Evolutionary conservation across 2,797 vertebrate genomes (phyloP).

Genomic region (Mus minutoides): DNA sequence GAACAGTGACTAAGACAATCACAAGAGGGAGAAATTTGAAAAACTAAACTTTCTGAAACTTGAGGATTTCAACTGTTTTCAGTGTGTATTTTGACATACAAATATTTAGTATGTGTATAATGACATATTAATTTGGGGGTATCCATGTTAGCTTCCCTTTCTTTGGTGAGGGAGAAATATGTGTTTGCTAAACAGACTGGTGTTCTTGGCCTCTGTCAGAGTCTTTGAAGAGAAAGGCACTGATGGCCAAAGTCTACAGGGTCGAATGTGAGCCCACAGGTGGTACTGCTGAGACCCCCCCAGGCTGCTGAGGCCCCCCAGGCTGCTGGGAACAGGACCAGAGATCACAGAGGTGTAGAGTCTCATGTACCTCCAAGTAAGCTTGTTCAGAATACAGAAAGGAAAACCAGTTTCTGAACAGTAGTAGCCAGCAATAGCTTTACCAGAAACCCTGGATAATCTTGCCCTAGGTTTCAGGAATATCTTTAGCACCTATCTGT

Average conservation of each 20-base stretch:
- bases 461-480: not conserved
- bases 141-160: constrained; percentile 8
- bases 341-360: not conserved
- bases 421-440: not conserved
- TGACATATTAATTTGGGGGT: constrained; percentile 58
- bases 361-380: not conserved
- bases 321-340: constrained; percentile 2
- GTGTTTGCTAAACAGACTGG: constrained; percentile 26
- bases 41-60: constrained; percentile 51
- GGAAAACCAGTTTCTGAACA: constrained; percentile 42
- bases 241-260: not conserved
- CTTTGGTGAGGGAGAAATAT: not conserved
- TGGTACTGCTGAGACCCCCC: not conserved
- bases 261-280: not conserved
- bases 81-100: constrained; percentile 59
- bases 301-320: not conserved
- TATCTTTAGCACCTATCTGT: not conserved
- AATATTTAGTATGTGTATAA: constrained; percentile 11
- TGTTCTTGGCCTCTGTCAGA: constrained; percentile 29
- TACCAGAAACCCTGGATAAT: not conserved
- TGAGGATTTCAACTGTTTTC: constrained; percentile 63
- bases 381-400: not conserved
- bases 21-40: constrained; percentile 56
- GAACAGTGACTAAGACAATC: not conserved
- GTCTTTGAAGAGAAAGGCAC: constrained; percentile 54